Base-by-base conservation (phyloP, 2,888 invertebrate species). In the Apotomis turbidana region DNA sequence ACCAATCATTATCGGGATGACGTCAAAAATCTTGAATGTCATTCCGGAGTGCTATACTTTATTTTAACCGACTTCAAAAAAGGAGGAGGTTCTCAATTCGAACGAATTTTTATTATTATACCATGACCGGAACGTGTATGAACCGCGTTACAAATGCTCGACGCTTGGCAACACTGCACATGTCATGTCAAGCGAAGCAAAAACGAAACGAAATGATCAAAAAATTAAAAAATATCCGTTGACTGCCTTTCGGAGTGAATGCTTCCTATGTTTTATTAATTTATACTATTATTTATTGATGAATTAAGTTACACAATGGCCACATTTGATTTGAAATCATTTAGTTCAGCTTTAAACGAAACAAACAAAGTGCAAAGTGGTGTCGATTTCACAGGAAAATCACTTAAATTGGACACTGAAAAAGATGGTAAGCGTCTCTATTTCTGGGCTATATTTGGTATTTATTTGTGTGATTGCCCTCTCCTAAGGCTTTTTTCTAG, bases 351-450 rank as follows among this genome's bases (percentile, higher is more conserved):
- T 27, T 82, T 95, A 54, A 86, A 87, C 78, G 90, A 87, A 68
- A 86, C 94, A 3, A 89, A 84, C 69, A 88, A 90, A 70, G 85
- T 88, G 9, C 83, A 84, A 27, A 92, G 83, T 79, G 97, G 97
- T 63, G 95, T 98, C 13, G 96, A 96, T 82, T 98, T 98, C 87
- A 96, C 96, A 74, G 97, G 97, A 70, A 95, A 95, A 89, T 96
- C 96, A 0, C 87, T 97, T 66, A 97, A 97, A 90, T 94, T 98
- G 80, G 94, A 97, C 85, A 95, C 95, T 0, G 96, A 95, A 67
- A 94, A 95, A 72, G 97, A 98, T 93, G 98, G 98, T 98, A 92
- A 93, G 88, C 41, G 36, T 51, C 49, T n/a, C 41, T 82, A 73
- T 73, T 68, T 74, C n/a, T 51, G 10, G 9, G 6, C 46, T 27